A percentile compares a stretch with the other conserved stretches of the same genome.
Evolutionary conservation across 2,797 vertebrate species (phyloP).

Genomic region (Varecia variegata): DNA sequence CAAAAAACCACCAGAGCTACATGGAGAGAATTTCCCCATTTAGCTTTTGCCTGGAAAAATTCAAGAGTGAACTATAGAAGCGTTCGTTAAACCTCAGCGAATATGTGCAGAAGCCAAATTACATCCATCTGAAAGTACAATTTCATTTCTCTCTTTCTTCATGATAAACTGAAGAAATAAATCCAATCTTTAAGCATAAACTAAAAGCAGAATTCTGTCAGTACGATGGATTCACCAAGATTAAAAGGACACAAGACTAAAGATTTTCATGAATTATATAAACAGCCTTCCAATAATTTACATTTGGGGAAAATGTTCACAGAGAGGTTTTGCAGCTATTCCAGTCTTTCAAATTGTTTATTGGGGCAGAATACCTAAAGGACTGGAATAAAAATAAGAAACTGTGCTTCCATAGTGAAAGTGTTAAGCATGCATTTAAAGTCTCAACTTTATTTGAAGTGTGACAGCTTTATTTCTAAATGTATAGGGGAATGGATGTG

Average conservation of each 20-base stretch:
- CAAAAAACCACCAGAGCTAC: conserved; percentile 36
- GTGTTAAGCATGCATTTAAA: not conserved
- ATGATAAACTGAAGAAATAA: conserved; percentile 69
- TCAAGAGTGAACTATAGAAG: conserved; percentile 58
- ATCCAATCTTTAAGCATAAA: conserved; percentile 48
- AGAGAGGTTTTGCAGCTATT: conserved; percentile 28
- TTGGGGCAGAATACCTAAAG: conserved; percentile 34
- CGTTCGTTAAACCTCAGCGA: conserved; percentile 46
- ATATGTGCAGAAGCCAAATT: conserved; percentile 54
- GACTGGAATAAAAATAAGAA: not conserved
- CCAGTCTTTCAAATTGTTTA: conserved; percentile 61
- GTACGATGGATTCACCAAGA: conserved; percentile 28
- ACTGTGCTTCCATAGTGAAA: not conserved
- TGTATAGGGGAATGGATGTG: not conserved
- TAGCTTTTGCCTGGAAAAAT: conserved; percentile 59
- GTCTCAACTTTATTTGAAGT: conserved; percentile 36
- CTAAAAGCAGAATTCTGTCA: conserved; percentile 67
- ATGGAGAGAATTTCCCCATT: conserved; percentile 28
- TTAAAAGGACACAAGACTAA: conserved; percentile 57
- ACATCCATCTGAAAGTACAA: conserved; percentile 69
- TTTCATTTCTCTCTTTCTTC: conserved; percentile 62
- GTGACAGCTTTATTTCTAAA: conserved; percentile 15
- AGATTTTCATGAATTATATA: conserved; percentile 68
- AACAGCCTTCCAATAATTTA: conserved; percentile 70
- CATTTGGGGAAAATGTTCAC: conserved; percentile 36